These are phyloP conservation scores for Xylocampa areola DNA, from an alignment of 2,888 invertebrate genomes.

Conservation along the genomic window DNA sequence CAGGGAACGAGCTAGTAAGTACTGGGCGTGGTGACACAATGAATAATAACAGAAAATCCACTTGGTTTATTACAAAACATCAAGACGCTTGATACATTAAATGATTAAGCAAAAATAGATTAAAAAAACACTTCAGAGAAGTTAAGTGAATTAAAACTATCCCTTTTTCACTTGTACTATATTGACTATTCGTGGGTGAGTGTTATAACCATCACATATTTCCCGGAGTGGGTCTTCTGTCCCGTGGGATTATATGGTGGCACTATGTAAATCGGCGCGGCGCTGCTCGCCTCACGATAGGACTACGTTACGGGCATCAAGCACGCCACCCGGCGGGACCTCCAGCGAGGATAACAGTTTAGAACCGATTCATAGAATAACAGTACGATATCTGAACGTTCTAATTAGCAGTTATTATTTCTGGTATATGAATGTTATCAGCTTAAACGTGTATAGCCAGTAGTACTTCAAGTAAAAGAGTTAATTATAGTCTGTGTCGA, in stretches of 20 bases:
- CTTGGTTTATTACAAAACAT: too few relatives aligned
- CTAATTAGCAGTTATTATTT: constrained; percentile 3
- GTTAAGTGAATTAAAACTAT: too few relatives aligned
- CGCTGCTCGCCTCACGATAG: not conserved
- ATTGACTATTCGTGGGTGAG: not conserved
- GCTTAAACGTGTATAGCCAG: not conserved
- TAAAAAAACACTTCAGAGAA: too few relatives aligned
- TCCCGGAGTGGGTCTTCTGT: constrained; percentile 1
- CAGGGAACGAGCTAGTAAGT: constrained; percentile 5
- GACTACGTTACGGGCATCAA: constrained; percentile 2
- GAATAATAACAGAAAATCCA: not conserved
- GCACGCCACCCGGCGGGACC: constrained; percentile 15
- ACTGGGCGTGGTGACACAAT: not conserved
- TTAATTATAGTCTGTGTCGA: too few relatives aligned
- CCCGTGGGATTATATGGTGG: not conserved
- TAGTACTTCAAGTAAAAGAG: too few relatives aligned
- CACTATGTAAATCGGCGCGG: constrained; percentile 1
- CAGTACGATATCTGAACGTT: constrained; percentile 5
- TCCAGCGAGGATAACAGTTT: not conserved
- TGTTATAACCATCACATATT: not conserved
- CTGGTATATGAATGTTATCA: not conserved
- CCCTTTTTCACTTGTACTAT: too few relatives aligned
- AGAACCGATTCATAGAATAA: constrained; percentile 3
- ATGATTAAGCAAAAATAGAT: too few relatives aligned
- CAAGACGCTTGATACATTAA: too few relatives aligned